Evolutionary conservation across 2,113 vertebrate genomes (phyloP).

Genomic region (Platycercus adscitus): DNA sequence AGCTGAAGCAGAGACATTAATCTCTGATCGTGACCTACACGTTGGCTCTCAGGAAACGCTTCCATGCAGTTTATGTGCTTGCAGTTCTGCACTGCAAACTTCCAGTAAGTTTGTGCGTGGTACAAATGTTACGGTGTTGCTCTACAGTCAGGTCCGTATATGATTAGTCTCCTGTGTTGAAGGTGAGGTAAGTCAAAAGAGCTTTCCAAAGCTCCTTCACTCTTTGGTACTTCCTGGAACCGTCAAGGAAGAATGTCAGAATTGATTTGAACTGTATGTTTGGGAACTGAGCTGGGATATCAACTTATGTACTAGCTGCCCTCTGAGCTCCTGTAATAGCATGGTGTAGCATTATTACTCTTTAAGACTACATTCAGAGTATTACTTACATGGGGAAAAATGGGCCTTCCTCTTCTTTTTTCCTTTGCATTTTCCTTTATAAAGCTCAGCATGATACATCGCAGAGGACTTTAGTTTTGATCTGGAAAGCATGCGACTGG

Average conservation of each 20-base stretch:
- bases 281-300: neutral
- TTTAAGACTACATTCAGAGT: neutral
- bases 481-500: neutral
- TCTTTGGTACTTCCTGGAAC: neutral
- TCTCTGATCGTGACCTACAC: neutral
- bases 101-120: neutral
- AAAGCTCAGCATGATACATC: neutral
- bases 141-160: fast-evolving
- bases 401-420: neutral
- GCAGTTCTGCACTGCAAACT: fast-evolving
- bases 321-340: neutral
- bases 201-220: neutral
- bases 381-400: neutral
- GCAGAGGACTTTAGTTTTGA: neutral
- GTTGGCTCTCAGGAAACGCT: neutral
- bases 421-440: neutral
- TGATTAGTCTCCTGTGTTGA: neutral
- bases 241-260: neutral
- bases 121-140: neutral
- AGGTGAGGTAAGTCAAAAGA: neutral
- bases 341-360: neutral
- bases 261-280: neutral
- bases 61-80: neutral
- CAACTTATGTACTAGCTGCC: neutral
- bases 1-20: neutral